These are phyloP conservation scores for Bovichtus diacanthus DNA, from an alignment of 2,797 vertebrate genomes.

Conservation along the genomic window DNA sequence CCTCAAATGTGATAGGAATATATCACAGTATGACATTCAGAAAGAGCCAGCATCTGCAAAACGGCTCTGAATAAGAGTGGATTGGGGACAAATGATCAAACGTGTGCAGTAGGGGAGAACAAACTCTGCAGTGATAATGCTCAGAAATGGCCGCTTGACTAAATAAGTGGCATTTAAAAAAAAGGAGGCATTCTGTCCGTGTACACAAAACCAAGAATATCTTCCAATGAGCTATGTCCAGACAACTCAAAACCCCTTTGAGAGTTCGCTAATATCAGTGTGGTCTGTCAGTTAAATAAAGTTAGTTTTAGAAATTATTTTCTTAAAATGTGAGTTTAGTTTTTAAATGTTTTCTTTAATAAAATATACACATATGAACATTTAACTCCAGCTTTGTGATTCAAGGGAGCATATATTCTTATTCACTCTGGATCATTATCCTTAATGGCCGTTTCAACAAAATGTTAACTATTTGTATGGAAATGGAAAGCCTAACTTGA, in stretches of 20 bases:
- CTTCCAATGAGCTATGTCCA: constrained; percentile 42
- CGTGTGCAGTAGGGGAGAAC: constrained; percentile 4
- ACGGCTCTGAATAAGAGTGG: constrained; percentile 44
- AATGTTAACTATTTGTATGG: constrained; percentile 34
- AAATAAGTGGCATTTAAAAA: constrained; percentile 49
- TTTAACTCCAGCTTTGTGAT: constrained; percentile 69
- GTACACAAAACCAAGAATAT: constrained; percentile 51
- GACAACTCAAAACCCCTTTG: constrained; percentile 23
- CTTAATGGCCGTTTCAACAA: constrained; percentile 39
- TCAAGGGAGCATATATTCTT: constrained; percentile 47
- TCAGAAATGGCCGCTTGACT: constrained; percentile 31
- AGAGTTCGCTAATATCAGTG: constrained; percentile 47
- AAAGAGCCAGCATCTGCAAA: constrained; percentile 50
- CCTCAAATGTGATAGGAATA: constrained; percentile 47
- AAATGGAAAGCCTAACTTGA: constrained; percentile 20
- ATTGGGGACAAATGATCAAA: constrained; percentile 34
- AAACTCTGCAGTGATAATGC: constrained; percentile 24
- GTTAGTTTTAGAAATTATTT: constrained; percentile 83
- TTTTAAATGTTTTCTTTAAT: constrained; percentile 60
- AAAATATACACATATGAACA: constrained; percentile 78
- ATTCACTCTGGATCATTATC: constrained; percentile 26
- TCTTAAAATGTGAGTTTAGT: constrained; percentile 85
- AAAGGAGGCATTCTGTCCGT: constrained; percentile 43
- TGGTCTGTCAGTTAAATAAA: constrained; percentile 70
- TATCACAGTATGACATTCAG: constrained; percentile 54